These are phyloP conservation scores for Papio anubis DNA, from an alignment of 2,113 vertebrate species.

Conservation along the genomic window DNA sequence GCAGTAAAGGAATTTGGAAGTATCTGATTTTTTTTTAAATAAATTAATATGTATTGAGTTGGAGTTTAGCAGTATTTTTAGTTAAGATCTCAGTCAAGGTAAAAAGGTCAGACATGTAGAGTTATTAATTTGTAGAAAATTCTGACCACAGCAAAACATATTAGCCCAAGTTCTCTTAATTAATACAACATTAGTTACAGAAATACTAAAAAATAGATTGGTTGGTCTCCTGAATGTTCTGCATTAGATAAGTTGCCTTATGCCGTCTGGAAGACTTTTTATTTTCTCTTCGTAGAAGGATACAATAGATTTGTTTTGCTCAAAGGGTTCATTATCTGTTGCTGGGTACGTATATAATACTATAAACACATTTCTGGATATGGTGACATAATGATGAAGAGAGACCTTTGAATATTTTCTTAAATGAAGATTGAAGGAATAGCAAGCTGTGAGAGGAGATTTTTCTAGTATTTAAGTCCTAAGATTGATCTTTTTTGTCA, in stretches of 20 bases:
- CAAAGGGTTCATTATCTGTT: not conserved
- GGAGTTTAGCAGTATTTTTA: not conserved
- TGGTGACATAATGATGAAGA: slow-evolving; percentile 5
- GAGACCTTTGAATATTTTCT: not conserved
- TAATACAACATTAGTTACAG: not conserved
- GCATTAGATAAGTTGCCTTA: not conserved
- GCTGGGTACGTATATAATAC: not conserved
- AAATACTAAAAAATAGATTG: not conserved
- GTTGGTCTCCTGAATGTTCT: not conserved
- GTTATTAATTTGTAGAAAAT: slow-evolving; percentile 24
- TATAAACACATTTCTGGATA: not conserved
- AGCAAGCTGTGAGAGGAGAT: not conserved
- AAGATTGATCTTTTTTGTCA: not conserved
- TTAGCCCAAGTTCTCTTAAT: not conserved
- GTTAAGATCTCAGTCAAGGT: not conserved
- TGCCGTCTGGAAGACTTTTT: not conserved
- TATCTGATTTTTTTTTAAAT: not conserved
- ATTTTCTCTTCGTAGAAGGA: not conserved
- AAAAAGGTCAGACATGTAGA: not conserved
- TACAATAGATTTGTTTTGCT: slow-evolving; percentile 2
- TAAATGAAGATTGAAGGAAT: not conserved
- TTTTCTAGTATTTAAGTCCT: not conserved
- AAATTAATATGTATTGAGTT: not conserved
- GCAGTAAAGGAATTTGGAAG: not conserved
- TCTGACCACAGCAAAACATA: not conserved